Base-by-base conservation (phyloP, 2,888 invertebrate species). In the Caenorhabditis drosophilae region DNA sequence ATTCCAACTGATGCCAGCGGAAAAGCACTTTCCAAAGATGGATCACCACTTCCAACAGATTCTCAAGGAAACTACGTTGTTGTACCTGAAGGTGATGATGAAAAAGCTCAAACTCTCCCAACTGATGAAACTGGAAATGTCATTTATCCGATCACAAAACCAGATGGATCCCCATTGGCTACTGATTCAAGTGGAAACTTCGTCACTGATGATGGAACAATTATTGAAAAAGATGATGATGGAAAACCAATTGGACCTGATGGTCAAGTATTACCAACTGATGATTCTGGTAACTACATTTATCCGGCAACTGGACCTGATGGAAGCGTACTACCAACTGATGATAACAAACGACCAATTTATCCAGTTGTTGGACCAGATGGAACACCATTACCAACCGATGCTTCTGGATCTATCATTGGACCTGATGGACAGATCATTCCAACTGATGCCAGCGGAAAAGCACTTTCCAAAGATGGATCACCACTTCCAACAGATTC, bases 61-160 rank as follows among this genome's bases (percentile, higher is more conserved):
- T 16, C 25, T 2, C 18, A 27, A 9, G 62, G 56, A 38, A 52
- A 56, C 41, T 56, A 51, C 23, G 34, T 57, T 23, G 15, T 45
- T 34, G 35, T 62, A 49, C 48, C 66, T 25, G 15, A 45, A 42
- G 44, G 34, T 22, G 40, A 49, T 25, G 34, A 23, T 4, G 40
- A 42, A 11, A 4, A 12, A 15, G 20, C 40, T 1, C 26, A 47
- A 44, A 38, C 27, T 22, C 52, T 61, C 20, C 54, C 67, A 50
- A 52, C 70, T 47, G 53, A 58, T 48, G 36, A 48, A 35, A 25
- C 41, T 46, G 46, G 52, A 20, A 66, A 58, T 12, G 64, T 75
- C 34, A 55, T 54, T 36, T 36, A 57, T 34, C 62, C 50, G 42
- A 53, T 64, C 27, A 40, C 47, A 23, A 46, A 42, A 23, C 55